Base-by-base conservation (phyloP, 2,797 vertebrate species). In the Syngnathus rostellatus region DNA sequence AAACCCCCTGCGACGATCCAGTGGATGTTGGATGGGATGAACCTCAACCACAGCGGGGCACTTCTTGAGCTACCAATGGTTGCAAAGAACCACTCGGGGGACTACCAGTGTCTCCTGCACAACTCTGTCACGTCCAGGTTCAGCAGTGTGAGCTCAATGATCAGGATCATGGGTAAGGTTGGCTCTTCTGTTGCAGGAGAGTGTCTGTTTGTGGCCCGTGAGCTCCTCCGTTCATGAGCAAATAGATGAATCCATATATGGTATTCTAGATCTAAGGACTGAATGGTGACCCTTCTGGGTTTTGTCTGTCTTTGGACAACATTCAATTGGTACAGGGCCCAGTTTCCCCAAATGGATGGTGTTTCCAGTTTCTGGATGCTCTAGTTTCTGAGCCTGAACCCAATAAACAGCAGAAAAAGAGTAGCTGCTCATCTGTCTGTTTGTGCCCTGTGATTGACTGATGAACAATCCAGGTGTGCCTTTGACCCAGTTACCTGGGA, bases 141-240 rank as follows among this genome's bases (percentile, higher is more conserved):
- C 67, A 74, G 9, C 76, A 71, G 53, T 1, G 1, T 40, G 41
- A 78, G 51, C 45, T 61, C 23, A 50, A 8, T 0, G 3, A 81
- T 91, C 60, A n/a, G 0, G 1, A 71, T 91, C 62, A 1, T 87
- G 62, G 86, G 91, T 91, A 73, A 81, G 85, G 1, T 43, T 66
- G 45, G 14, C 25, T 23, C 11, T 38, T 17, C 6, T 41, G 17
- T 38, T 38, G 10, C 23, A 63, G 16, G 10, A 62, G 19, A 10
- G 38, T 37, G 7, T 39, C 25, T 21, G 59, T 38, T n/a, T 51
- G 19, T 51, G 19, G 16, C 19, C 17, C 21, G 19, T 21, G 7
- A 51, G 21, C 21, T 31, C 31, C 31, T 4, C 31, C 31, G 31
- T 31, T 31, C 31, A 31, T 4, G 31, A 31, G 31, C 31, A 31